Conservation (phyloP, 2,888 invertebrate species). For the Pharmacophagus antenor region DNA sequence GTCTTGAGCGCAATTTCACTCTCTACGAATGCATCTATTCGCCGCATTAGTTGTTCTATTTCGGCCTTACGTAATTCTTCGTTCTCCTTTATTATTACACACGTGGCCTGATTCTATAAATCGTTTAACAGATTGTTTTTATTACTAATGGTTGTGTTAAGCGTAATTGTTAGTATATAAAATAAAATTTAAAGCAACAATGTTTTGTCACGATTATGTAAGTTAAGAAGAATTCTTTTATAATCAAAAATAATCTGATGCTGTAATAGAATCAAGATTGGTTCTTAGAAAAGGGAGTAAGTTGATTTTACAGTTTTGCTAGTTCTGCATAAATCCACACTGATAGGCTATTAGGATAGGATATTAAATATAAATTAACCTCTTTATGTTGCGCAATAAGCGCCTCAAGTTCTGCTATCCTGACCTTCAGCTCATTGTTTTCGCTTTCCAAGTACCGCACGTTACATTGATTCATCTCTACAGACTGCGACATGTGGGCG, state of each 20-base stretch:
- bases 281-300: too few relatives aligned
- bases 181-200: too few relatives aligned
- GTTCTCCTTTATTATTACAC: conserved; percentile 72
- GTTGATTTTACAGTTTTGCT: too few relatives aligned
- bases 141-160: too few relatives aligned
- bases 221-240: too few relatives aligned
- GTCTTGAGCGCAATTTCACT: conserved; percentile 64
- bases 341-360: too few relatives aligned
- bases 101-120: conserved; percentile 71
- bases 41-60: conserved; percentile 60
- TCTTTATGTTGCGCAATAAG: conserved; percentile 77
- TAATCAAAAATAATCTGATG: too few relatives aligned
- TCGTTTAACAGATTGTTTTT: too few relatives aligned
- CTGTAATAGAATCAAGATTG: too few relatives aligned
- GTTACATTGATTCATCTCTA: conserved; percentile 88
- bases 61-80: conserved; percentile 57
- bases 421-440: conserved; percentile 80
- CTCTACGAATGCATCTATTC: conserved; percentile 70
- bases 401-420: conserved; percentile 78
- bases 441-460: conserved; percentile 85
- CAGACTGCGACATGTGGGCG: conserved; percentile 90
- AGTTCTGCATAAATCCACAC: too few relatives aligned
- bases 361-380: conserved; percentile 45
- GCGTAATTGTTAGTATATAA: too few relatives aligned
- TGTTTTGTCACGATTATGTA: too few relatives aligned